Conservation (phyloP, 2,797 vertebrate genomes). For the Notoglanidium macrostoma region DNA sequence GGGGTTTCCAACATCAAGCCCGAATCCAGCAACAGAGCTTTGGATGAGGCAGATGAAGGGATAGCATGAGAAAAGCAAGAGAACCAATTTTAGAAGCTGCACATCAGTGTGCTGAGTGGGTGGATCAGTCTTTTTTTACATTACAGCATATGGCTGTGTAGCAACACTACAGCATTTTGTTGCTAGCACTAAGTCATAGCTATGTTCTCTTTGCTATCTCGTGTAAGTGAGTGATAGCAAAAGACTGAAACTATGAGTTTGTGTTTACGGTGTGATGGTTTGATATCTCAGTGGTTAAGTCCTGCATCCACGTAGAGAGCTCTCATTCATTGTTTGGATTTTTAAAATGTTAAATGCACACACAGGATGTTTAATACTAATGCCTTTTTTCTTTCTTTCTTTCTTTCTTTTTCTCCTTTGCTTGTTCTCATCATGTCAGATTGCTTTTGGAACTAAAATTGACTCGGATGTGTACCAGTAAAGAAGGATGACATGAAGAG, state of each 20-base stretch:
- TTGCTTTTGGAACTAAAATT: not conserved
- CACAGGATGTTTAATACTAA: not conserved
- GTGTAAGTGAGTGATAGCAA: not conserved
- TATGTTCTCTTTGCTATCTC: not conserved
- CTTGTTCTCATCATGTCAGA: not conserved
- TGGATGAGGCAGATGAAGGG: slow-evolving; percentile 43
- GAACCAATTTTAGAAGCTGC: slow-evolving; percentile 43
- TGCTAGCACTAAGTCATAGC: not conserved
- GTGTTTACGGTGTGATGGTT: not conserved
- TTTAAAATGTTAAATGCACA: not conserved
- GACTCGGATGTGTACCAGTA: not conserved
- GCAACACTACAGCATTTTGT: slow-evolving; percentile 12
- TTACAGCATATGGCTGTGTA: slow-evolving; percentile 18
- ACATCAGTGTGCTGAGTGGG: slow-evolving; percentile 34
- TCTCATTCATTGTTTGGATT: not conserved
- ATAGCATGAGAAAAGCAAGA: slow-evolving; percentile 30
- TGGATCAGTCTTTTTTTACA: slow-evolving; percentile 20
- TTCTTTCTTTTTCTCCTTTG: not conserved
- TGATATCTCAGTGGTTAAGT: not conserved
- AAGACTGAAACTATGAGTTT: not conserved
- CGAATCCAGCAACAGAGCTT: slow-evolving; percentile 43
- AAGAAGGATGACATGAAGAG: not conserved
- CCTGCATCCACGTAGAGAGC: not conserved
- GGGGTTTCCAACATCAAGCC: slow-evolving; percentile 43
- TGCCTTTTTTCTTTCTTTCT: no score